Evolutionary conservation across 2,888 invertebrate genomes (phyloP).

Genomic region (Nomada flava): DNA sequence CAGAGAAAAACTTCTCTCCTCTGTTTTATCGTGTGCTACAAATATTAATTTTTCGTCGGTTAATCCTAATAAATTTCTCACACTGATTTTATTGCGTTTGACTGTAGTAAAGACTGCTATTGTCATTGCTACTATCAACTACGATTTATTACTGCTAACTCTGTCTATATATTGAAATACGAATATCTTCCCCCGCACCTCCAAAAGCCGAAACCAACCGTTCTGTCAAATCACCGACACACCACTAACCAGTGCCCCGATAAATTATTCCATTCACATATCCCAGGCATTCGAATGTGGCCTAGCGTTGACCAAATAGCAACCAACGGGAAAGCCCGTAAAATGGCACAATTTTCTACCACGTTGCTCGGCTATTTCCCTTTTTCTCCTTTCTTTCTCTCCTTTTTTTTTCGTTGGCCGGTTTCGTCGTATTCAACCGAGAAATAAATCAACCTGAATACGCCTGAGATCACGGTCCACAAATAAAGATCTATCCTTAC

Average conservation of each 20-base stretch:
- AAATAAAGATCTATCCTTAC: slow-evolving; percentile 12
- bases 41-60: no score
- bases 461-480: not conserved
- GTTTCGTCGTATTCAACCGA: not conserved
- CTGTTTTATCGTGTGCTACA: no score
- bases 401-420: not conserved
- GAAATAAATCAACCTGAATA: slow-evolving; percentile 6
- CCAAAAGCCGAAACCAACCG: not conserved
- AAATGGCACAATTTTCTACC: slow-evolving; percentile 8
- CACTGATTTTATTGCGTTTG: no score
- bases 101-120: no score
- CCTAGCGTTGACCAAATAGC: not conserved
- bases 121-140: no score
- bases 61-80: no score
- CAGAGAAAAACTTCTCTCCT: no score
- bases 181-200: not conserved
- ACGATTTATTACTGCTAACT: no score
- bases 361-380: not conserved
- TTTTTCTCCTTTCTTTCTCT: no score
- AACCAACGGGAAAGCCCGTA: not conserved
- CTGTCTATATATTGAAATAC: no score
- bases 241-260: not conserved
- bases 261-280: slow-evolving; percentile 14
- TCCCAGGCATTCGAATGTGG: not conserved
- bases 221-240: not conserved